Base-by-base conservation (phyloP, 2,888 invertebrate genomes). In the Mesoligia furuncula region DNA sequence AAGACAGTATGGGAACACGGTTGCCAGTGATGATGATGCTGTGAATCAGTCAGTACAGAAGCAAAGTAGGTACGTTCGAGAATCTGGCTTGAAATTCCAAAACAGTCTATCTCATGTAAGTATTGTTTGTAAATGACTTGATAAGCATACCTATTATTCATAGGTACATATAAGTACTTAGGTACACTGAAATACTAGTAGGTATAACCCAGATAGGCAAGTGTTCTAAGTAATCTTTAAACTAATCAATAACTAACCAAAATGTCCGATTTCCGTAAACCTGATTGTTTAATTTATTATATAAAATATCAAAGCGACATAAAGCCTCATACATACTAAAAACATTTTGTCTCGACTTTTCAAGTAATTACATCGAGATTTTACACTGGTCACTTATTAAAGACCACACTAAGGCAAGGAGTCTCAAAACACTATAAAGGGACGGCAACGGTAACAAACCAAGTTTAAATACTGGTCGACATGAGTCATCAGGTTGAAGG, bases 281-380 rank as follows among this genome's bases (percentile, higher is more conserved):
- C 27, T n/a, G 68, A 78, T 77, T 78, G 78, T 48, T 67, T 78
- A 39, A 59, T 78, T n/a, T n/a, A n/a, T 48, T 20, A 68, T 59
- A 77, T 77, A 78, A 68, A 24, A 68, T 27, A 48, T 27, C 9
- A 48, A 57, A 31, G 36, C 11, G 8, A 45, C 2, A 1, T 54
- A 45, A 77, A 3, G 31, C 31, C 42, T 20, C 1, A 6, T 15
- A 42, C 39, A 42, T 17, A 75, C 8, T 67, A 72, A 1, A 67
- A 0, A 31, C 9, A 31, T 36, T n/a, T 15, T 45, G 15, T 15
- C 13, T 15, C n/a, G n/a, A n/a, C n/a, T n/a, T n/a, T n/a, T n/a
- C n/a, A n/a, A n/a, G n/a, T n/a, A n/a, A n/a, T n/a, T n/a, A n/a
- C n/a, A n/a, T n/a, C 45, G 45, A 15, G 15, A 45, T 45, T 11